Conservation (phyloP, 2,888 invertebrate genomes). For the Tetrapedia diversipes region DNA sequence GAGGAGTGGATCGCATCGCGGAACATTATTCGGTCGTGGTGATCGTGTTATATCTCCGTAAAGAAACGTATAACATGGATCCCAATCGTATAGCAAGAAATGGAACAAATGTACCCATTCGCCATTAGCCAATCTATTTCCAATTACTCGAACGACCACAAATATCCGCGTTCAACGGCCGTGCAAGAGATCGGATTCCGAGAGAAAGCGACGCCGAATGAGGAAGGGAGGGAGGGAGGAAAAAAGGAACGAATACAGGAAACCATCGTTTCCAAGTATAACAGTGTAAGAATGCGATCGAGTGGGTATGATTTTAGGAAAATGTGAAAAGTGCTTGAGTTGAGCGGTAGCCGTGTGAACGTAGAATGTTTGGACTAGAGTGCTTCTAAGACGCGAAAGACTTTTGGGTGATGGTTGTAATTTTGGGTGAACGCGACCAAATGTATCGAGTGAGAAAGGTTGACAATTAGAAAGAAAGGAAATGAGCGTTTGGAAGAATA, state of each 20-base stretch:
- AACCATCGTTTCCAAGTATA: slow-evolving; percentile 17
- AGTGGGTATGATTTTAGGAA: too few relatives aligned
- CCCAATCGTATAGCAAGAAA: not conserved
- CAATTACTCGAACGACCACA: slow-evolving; percentile 14
- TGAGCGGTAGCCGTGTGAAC: too few relatives aligned
- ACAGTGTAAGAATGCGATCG: too few relatives aligned
- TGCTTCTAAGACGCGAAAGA: too few relatives aligned
- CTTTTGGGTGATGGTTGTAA: too few relatives aligned
- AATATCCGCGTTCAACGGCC: slow-evolving; percentile 7
- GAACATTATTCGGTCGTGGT: not conserved
- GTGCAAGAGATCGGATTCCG: not conserved
- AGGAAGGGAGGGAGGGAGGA: not conserved
- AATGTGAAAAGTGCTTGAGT: too few relatives aligned
- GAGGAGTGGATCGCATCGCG: not conserved
- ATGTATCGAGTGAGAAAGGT: too few relatives aligned
- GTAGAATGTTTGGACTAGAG: too few relatives aligned
- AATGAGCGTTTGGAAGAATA: too few relatives aligned
- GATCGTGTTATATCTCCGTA: not conserved
- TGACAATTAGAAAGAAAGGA: too few relatives aligned
- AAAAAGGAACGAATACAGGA: slow-evolving; percentile 14
- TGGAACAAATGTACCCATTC: slow-evolving; percentile 4
- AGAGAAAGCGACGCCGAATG: not conserved
- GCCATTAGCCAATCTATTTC: slow-evolving; percentile 22
- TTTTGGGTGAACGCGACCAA: too few relatives aligned
- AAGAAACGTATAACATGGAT: not conserved